These are phyloP conservation scores for Megaceryle maxima DNA, from an alignment of 2,113 vertebrate genomes.

Conservation along the genomic window DNA sequence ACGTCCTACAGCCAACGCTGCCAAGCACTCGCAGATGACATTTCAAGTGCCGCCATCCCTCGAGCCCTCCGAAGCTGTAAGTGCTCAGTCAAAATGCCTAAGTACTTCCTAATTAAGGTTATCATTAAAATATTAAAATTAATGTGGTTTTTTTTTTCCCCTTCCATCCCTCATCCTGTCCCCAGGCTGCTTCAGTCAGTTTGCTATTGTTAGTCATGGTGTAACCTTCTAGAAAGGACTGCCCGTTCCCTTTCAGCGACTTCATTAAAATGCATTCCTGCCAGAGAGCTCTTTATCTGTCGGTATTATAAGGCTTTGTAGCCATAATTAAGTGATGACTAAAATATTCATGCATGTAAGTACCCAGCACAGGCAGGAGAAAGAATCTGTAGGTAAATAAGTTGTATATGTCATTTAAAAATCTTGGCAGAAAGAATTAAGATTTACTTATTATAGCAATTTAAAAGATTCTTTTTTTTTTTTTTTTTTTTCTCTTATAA, in stretches of 20 bases:
- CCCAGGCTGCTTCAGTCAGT: neutral
- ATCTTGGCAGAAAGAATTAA: neutral
- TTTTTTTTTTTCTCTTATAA: neutral
- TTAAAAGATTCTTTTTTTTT: neutral
- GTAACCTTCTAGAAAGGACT: slow-evolving; percentile 58
- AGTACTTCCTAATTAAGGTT: slow-evolving; percentile 12
- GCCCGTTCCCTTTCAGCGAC: slow-evolving; percentile 31
- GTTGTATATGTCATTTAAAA: slow-evolving; percentile 4
- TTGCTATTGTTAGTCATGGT: slow-evolving; percentile 35
- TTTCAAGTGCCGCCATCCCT: neutral
- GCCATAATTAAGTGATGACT: slow-evolving; percentile 71
- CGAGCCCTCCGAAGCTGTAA: neutral
- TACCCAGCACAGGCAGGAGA: neutral
- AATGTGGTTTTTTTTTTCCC: neutral
- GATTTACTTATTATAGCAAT: neutral
- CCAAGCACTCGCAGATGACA: accelerated
- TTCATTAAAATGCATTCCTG: slow-evolving; percentile 70
- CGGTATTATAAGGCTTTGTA: slow-evolving; percentile 70
- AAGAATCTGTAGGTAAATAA: slow-evolving; percentile 24
- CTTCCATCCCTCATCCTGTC: neutral
- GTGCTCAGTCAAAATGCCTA: neutral
- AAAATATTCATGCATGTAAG: slow-evolving; percentile 23
- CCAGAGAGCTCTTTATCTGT: slow-evolving; percentile 51
- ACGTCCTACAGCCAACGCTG: accelerated
- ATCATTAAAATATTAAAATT: slow-evolving; percentile 46